A percentile compares a stretch with the other conserved stretches of the same genome.
phyloP scores from a whole-genome alignment of 2,113 vertebrate species.

The Podiceps cristatus region DNA sequence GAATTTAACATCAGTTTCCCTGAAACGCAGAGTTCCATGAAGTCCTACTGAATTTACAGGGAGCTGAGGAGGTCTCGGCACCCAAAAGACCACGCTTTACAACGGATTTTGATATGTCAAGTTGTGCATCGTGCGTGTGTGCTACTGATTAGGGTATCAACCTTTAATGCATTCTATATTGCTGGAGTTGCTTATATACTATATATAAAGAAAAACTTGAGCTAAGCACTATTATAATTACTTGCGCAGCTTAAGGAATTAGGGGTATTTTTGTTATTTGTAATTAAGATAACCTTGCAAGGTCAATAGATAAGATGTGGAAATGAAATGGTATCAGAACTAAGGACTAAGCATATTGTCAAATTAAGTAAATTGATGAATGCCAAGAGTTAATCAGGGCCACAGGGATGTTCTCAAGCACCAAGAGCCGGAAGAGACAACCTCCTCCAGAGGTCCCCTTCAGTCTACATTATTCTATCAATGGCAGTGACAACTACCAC shows the following conservation, averaged over 20 bases:
- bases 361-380: background rate
- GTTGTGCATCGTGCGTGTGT: accelerated
- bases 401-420: background rate
- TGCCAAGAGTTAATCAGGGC: background rate
- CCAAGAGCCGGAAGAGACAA: background rate
- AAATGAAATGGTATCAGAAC: constrained; percentile 19
- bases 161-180: background rate
- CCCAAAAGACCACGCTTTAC: background rate
- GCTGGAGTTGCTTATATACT: background rate
- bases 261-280: constrained; percentile 16
- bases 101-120: background rate
- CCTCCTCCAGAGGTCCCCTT: background rate
- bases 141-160: background rate
- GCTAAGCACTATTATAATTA: constrained; percentile 7
- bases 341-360: background rate
- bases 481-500: background rate
- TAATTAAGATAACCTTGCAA: constrained; percentile 52
- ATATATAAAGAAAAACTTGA: background rate
- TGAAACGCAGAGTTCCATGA: background rate
- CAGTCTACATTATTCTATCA: background rate
- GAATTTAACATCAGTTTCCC: background rate
- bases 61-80: background rate
- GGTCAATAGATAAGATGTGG: constrained; percentile 18
- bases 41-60: background rate
- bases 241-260: constrained; percentile 5